Evolutionary conservation across 2,888 invertebrate genomes (phyloP).

Genomic region (Molorchus minor): DNA sequence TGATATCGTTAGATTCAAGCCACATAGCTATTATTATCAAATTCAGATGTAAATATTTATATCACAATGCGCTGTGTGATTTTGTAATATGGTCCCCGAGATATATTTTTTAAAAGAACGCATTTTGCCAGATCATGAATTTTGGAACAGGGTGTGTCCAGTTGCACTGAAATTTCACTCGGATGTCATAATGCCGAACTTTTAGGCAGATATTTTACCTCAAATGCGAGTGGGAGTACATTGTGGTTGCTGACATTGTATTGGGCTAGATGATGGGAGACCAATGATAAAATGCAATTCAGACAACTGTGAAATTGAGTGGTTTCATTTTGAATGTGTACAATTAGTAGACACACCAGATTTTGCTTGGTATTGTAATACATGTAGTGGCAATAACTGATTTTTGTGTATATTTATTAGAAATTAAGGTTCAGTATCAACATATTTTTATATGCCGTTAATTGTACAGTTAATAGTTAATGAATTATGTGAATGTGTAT

Average conservation of each 20-base stretch:
- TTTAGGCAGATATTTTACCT: constrained; percentile 23
- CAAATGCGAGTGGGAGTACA: constrained; percentile 3
- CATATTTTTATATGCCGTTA: too few species aligned
- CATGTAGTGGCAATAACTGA: background rate
- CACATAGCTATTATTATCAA: constrained; percentile 28
- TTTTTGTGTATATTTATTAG: too few species aligned
- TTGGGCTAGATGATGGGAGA: constrained; percentile 35
- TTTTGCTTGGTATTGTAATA: constrained; percentile 49
- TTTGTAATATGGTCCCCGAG: constrained; percentile 27
- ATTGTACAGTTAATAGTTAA: too few species aligned
- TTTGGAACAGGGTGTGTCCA: constrained; percentile 8
- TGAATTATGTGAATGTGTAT: too few species aligned
- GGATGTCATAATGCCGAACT: constrained; percentile 26
- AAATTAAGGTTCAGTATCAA: too few species aligned
- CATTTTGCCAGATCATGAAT: constrained; percentile 21
- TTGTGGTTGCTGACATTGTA: too few species aligned
- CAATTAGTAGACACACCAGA: constrained; percentile 60
- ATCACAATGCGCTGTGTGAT: constrained; percentile 19
- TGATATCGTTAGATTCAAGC: background rate
- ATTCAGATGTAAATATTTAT: constrained; percentile 29
- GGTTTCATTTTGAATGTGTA: constrained; percentile 97
- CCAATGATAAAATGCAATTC: constrained; percentile 85
- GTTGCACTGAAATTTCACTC: constrained; percentile 17
- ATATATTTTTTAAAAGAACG: constrained; percentile 20
- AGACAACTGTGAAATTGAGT: constrained; percentile 85